Evolutionary conservation across 2,888 invertebrate species (phyloP), one percentile per base, ranked within the genome.

Genomic region (Thecophora atra): DNA sequence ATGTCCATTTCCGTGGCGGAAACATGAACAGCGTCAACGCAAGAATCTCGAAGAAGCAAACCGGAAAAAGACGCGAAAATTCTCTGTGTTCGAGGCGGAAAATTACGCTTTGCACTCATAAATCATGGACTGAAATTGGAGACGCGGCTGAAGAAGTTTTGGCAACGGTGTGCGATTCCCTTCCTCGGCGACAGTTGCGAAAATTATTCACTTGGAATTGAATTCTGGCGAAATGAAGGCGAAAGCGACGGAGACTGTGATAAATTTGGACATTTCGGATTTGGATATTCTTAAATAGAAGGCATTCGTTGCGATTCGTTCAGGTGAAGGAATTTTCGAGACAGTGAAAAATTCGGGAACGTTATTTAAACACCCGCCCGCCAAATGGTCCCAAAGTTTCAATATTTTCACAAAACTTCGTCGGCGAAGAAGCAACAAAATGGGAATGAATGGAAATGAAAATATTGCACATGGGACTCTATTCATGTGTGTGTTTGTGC

Each of bases 11-110:
- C 65, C 47, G 65, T 51, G 24, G 5, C 24, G 68, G 56, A 68
- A 58, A 44, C 11, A 44, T 58, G 68, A 56, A 58, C 19, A 68
- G 26, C 56, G 68, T 24, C 68, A 68, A 66, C 52, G 26, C 44
- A 58, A 44, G 56, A 58, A 58, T n/a, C 21, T 56, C 42, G 17
- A 6, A 30, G 56, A 68, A 26, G 56, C 19, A 15, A 24, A 37
- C 42, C 30, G 24, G 56, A 56, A 67, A 68, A 68, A 56, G 67
- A 24, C 30, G 19, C n/a, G 26, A 65, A n/a, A 52, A 51, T 65
- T 52, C 19, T 13, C 64, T 47, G 42, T 64, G 64, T 21, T 37
- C 21, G 26, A 24, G 15, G 44, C 47, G 26, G 42, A 42, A 21
- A 24, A 47, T 37, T 44, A 7, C 26, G 42, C 19, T 47, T 44